These are phyloP conservation scores for Misgurnus mizolepis DNA, from an alignment of 2,113 vertebrate species.

Conservation along the genomic window DNA sequence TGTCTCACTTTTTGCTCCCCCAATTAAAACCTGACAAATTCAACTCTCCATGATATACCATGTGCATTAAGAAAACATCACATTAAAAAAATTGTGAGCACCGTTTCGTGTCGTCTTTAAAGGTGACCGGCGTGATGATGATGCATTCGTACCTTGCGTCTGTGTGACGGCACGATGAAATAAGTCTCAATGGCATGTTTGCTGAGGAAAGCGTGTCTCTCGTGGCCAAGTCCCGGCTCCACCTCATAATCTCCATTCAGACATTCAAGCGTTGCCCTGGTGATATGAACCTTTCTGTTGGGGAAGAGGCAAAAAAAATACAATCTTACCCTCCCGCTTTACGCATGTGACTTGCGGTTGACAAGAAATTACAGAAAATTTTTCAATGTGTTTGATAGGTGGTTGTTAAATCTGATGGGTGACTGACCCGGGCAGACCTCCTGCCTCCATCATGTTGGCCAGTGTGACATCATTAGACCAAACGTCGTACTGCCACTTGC, in stretches of 20 bases:
- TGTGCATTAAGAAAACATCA: not conserved
- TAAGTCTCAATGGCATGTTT: constrained; percentile 95
- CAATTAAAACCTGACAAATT: no score
- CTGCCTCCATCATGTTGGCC: constrained; percentile 98
- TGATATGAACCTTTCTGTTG: constrained; percentile 95
- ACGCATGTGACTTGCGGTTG: not conserved
- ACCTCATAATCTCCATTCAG: constrained; percentile 98
- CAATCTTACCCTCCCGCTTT: not conserved
- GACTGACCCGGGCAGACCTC: constrained; percentile 94
- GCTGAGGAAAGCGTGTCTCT: constrained; percentile 93
- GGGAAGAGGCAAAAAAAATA: not conserved
- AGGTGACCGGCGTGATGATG: not conserved
- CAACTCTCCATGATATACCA: no score
- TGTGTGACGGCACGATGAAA: constrained; percentile 97
- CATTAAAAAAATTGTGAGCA: no score
- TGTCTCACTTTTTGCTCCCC: no score
- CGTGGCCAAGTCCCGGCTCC: constrained; percentile 90
- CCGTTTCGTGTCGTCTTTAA: not conserved
- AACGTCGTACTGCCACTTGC: constrained; percentile 98
- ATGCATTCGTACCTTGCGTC: constrained; percentile 84
- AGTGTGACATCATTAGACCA: constrained; percentile 98
- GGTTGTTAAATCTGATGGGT: not conserved
- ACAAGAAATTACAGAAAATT: not conserved
- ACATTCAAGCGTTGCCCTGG: constrained; percentile 91
- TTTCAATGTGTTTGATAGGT: not conserved